Evolutionary conservation across 2,888 invertebrate genomes (phyloP), one percentile per base, ranked within the genome.

Genomic region (Plagodis pulveraria): DNA sequence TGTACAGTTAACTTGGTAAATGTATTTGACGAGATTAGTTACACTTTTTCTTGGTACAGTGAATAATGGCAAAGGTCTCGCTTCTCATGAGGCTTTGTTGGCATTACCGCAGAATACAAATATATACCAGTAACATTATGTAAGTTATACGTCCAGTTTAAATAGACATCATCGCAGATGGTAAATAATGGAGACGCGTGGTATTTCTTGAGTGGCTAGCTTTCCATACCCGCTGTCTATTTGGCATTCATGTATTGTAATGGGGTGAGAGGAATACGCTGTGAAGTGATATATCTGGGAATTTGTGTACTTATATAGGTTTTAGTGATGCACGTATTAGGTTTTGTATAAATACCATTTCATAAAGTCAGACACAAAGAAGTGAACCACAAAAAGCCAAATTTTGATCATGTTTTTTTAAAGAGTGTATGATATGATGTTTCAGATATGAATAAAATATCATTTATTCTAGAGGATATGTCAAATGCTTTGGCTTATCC

Each of bases 1-100:
- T 22, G 22, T 22, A 22, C 22, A 22, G 22, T 22, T 22, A 22
- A 22, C 22, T 22, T 22, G 22, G 22, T 22, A 63, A 65, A 50
- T 43, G 56, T 56, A 62, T 62, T 62, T 54, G 56, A 57, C 58
- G 55, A 62, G 59, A 69, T 69, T 69, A 62, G 65, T 40, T 63
- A 67, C 66, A 69, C 69, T 66, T 67, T 69, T 67, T 67, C 66
- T 56, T 7, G 47, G 62, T 62, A 63, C 58, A 49, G 56, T 43
- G 52, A 62, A 64, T 63, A 57, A 57, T 55, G 38, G 55, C 55
- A 60, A 56, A 60, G 60, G 55, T 56, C 60, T 58, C 42, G 50
- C 35, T 60, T 56, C 60, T 56, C 60, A 60, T 51, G 58, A 54
- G 53, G 55, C 50, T 55, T 59, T 59, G 59, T 59, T 59, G 50